phyloP scores from a whole-genome alignment of 1,140 invertebrate genomes.

The Centruroides vittatus region DNA sequence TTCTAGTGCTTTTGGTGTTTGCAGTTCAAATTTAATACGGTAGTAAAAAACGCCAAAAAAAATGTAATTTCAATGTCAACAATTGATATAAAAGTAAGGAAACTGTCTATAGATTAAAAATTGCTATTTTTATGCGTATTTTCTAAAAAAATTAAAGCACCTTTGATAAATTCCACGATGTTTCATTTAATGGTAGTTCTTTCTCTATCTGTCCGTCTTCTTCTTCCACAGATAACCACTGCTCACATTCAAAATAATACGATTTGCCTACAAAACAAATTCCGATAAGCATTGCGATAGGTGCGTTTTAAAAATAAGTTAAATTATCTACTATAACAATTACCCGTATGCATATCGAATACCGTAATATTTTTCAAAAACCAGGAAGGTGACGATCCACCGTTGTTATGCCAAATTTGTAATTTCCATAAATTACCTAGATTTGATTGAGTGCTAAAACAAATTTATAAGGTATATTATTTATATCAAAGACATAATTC shows the following conservation, averaged over 20 bases:
- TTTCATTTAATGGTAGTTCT: slow-evolving; percentile 2
- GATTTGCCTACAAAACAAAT: not conserved
- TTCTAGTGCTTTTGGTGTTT: too few species aligned
- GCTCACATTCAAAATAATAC: slow-evolving; percentile 8
- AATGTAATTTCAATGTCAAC: too few species aligned
- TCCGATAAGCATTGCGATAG: not conserved
- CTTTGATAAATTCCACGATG: not conserved
- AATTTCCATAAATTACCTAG: slow-evolving; percentile 10
- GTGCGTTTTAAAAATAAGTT: not conserved
- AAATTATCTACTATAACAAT: not conserved
- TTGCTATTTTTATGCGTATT: too few species aligned
- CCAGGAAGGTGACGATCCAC: slow-evolving; percentile 10
- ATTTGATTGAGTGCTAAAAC: slow-evolving; percentile 7
- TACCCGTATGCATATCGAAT: slow-evolving; percentile 13
- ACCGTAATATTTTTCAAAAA: slow-evolving; percentile 9
- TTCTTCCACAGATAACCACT: slow-evolving; percentile 12
- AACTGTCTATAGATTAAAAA: too few species aligned
- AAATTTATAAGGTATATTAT: not conserved
- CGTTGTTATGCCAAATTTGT: slow-evolving; percentile 16
- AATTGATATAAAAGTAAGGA: too few species aligned
- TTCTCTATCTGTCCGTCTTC: slow-evolving; percentile 12
- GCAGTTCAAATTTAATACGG: too few species aligned
- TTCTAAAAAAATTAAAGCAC: not conserved
- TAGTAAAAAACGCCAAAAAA: too few species aligned
- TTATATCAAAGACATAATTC: too few species aligned